These are phyloP conservation scores for Saturnia japonica DNA, from an alignment of 2,888 invertebrate genomes.

Conservation along the genomic window DNA sequence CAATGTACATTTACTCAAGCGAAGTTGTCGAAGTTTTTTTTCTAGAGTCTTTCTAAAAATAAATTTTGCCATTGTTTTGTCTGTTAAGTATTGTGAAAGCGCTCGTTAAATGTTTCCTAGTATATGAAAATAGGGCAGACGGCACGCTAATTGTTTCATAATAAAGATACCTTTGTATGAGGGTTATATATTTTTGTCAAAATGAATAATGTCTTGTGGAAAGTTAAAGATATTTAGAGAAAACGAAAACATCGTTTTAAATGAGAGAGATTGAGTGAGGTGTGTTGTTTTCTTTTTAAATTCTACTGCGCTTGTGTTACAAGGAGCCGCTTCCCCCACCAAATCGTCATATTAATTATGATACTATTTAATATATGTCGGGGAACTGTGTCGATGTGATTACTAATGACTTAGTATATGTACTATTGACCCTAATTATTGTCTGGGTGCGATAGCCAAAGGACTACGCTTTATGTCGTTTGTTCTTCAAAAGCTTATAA, in stretches of 20 bases:
- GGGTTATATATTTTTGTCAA: constrained; percentile 21
- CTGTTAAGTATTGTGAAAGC: constrained; percentile 69
- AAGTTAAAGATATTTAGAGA: constrained; percentile 8
- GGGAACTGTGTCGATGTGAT: no score
- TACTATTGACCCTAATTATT: no score
- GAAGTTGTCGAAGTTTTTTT: constrained; percentile 45
- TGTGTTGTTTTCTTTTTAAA: background rate
- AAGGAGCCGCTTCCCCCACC: no score
- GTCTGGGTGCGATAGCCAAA: no score
- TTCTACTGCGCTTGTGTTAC: background rate
- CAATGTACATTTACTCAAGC: constrained; percentile 37
- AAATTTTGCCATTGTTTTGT: constrained; percentile 71
- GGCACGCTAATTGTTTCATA: constrained; percentile 62
- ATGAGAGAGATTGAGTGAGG: background rate
- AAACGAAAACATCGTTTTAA: constrained; percentile 15
- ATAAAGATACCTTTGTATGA: constrained; percentile 37
- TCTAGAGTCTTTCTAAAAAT: constrained; percentile 51
- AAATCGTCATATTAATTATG: no score
- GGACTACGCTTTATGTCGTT: no score
- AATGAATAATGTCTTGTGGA: constrained; percentile 18
- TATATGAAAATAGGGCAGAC: constrained; percentile 61
- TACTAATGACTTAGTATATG: no score
- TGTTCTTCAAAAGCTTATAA: no score
- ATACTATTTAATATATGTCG: no score
- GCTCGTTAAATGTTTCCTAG: constrained; percentile 68